Evolutionary conservation across 2,888 invertebrate genomes (phyloP).

Genomic region (Alitta virens): DNA sequence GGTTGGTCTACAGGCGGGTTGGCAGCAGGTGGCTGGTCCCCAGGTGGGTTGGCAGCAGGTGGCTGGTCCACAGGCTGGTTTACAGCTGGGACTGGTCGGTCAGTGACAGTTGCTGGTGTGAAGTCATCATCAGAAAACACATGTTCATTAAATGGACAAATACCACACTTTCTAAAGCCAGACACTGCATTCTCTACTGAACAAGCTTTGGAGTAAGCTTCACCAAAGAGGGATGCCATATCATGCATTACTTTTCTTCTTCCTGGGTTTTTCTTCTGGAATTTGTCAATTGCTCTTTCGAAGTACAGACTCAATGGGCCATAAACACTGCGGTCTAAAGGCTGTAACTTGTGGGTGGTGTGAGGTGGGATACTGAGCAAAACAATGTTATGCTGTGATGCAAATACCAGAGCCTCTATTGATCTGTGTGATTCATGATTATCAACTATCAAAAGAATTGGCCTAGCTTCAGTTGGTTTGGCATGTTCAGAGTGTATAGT

Average conservation of each 20-base stretch:
- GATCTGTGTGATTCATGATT: constrained; percentile 43
- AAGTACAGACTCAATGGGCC: constrained; percentile 29
- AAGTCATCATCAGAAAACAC: constrained; percentile 25
- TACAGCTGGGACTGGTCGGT: background rate
- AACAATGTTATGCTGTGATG: constrained; percentile 40
- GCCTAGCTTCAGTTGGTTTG: constrained; percentile 23
- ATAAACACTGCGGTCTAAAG: constrained; percentile 33
- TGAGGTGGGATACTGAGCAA: constrained; percentile 49
- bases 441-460: constrained; percentile 46
- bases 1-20: too few relatives aligned
- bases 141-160: constrained; percentile 16
- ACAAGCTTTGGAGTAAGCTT: constrained; percentile 19
- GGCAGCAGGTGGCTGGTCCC: too few relatives aligned
- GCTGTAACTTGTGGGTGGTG: constrained; percentile 43
- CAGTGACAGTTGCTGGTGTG: constrained; percentile 4
- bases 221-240: constrained; percentile 22
- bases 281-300: constrained; percentile 19
- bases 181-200: constrained; percentile 10
- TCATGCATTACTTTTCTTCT: constrained; percentile 22
- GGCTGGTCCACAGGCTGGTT: too few relatives aligned
- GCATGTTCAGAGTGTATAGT: too few relatives aligned
- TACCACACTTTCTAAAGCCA: constrained; percentile 15
- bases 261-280: constrained; percentile 25
- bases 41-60: too few relatives aligned
- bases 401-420: constrained; percentile 36